A percentile compares a stretch with the other conserved stretches of the same genome.
Evolutionary conservation across 1,140 invertebrate genomes (phyloP).

Genomic region (Lysiphlebus fabarum): DNA sequence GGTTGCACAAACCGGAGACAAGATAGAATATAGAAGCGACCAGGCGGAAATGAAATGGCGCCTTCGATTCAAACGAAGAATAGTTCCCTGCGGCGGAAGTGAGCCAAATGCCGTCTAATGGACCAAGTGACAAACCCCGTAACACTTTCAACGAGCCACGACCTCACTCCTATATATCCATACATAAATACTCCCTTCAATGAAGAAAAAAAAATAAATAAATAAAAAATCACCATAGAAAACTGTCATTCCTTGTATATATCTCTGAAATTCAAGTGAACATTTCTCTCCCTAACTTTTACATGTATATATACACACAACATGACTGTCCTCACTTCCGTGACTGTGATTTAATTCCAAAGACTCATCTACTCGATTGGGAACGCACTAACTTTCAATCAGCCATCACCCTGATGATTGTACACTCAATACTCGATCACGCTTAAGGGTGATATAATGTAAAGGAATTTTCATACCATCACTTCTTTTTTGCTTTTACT

Average conservation of each 20-base stretch:
- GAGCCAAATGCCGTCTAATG: constrained; percentile 40
- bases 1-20: background rate
- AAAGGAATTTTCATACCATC: background rate
- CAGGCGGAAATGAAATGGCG: constrained; percentile 9
- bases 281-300: background rate
- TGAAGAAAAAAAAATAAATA: too few species aligned
- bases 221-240: too few species aligned
- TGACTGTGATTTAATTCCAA: constrained; percentile 43
- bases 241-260: too few species aligned
- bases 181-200: too few species aligned
- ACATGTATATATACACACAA: background rate
- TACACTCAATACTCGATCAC: constrained; percentile 3
- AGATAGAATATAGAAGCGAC: background rate
- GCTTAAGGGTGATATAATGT: constrained; percentile 9
- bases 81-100: constrained; percentile 23
- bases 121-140: constrained; percentile 41
- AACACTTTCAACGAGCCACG: constrained; percentile 31
- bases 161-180: constrained; percentile 6
- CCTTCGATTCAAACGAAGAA: constrained; percentile 14
- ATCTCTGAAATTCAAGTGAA: too few species aligned
- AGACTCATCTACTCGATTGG: constrained; percentile 46
- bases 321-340: constrained; percentile 27
- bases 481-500: too few species aligned
- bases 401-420: constrained; percentile 34
- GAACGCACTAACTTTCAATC: constrained; percentile 50